Evolutionary conservation across 2,888 invertebrate species (phyloP).

Genomic region (Cephus nigrinus): DNA sequence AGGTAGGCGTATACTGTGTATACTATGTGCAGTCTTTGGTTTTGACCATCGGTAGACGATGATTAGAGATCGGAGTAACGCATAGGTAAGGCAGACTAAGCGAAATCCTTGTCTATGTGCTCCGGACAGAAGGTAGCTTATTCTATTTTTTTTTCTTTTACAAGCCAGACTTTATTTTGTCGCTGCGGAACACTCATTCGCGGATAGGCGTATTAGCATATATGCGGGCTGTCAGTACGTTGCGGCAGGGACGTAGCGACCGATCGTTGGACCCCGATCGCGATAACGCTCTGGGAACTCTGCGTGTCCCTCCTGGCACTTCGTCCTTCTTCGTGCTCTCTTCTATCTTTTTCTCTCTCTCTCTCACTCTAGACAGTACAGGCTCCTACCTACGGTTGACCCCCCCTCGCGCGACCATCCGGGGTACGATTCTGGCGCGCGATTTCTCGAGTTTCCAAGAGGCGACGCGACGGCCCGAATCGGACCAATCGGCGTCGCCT

Average conservation of each 20-base stretch:
- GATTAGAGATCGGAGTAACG: background rate
- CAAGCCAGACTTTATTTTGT: background rate
- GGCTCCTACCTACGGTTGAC: background rate
- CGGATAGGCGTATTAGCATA: slow-evolving; percentile 3
- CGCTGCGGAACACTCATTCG: background rate
- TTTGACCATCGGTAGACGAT: background rate
- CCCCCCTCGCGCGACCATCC: background rate
- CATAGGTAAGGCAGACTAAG: background rate
- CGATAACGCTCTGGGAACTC: background rate
- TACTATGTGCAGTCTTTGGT: background rate
- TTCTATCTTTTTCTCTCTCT: too few relatives aligned
- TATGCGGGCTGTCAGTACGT: slow-evolving; percentile 4
- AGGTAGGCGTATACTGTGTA: background rate
- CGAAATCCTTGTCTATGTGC: background rate
- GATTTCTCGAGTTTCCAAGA: background rate
- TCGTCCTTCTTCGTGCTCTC: background rate
- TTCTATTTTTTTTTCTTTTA: background rate
- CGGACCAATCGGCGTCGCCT: background rate
- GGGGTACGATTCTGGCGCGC: background rate
- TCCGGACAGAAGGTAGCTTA: background rate
- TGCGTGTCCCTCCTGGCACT: background rate
- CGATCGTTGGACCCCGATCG: background rate
- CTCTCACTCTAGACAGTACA: background rate
- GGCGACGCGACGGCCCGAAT: background rate
- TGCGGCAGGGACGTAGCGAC: background rate